These are phyloP conservation scores for Kryptolebias ocellatus DNA, from an alignment of 2,797 vertebrate genomes.

Conservation along the genomic window DNA sequence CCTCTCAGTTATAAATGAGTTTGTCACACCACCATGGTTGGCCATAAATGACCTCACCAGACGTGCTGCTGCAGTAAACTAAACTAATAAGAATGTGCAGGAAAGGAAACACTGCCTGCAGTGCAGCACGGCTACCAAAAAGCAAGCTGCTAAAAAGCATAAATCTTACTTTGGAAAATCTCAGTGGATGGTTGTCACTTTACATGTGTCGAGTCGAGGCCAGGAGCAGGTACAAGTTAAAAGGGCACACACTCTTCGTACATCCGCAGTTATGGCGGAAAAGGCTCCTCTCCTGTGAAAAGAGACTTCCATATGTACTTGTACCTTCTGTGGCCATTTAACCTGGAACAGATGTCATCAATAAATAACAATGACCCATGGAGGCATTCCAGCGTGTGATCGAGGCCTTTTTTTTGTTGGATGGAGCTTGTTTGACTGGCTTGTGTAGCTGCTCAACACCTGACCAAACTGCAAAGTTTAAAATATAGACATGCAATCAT, in stretches of 20 bases:
- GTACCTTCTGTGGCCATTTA: conserved; percentile 84
- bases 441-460: conserved; percentile 85
- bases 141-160: conserved; percentile 79
- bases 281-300: conserved; percentile 86
- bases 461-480: conserved; percentile 90
- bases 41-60: conserved; percentile 92
- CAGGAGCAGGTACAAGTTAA: conserved; percentile 47
- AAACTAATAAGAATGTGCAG: conserved; percentile 86
- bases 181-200: conserved; percentile 80
- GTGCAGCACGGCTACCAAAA: conserved; percentile 76
- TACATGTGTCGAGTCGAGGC: conserved; percentile 70
- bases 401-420: conserved; percentile 57
- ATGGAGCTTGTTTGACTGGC: conserved; percentile 29
- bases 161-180: conserved; percentile 88
- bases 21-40: conserved; percentile 82
- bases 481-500: conserved; percentile 76
- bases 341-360: conserved; percentile 93
- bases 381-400: conserved; percentile 79
- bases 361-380: conserved; percentile 88
- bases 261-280: conserved; percentile 82
- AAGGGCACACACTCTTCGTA: conserved; percentile 76
- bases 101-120: conserved; percentile 85
- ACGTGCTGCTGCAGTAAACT: conserved; percentile 88
- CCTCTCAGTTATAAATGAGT: conserved; percentile 87
- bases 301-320: conserved; percentile 90